Base-by-base conservation (phyloP, 2,113 vertebrate species). In the Spermophilus dauricus region DNA sequence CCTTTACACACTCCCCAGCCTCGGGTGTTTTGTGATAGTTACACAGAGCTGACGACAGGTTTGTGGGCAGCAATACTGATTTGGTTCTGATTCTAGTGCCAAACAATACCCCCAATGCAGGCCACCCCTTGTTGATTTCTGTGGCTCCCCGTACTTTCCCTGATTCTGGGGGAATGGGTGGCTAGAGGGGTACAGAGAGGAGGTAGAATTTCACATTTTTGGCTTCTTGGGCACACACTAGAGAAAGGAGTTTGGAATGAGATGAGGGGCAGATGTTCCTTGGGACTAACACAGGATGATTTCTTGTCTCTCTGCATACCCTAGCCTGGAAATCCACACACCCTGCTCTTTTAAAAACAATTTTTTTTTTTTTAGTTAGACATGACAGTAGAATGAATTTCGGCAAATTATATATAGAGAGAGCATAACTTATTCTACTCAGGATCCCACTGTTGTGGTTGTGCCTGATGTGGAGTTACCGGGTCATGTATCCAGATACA, bases 61-160 rank as follows among this genome's bases (percentile, higher is more conserved):
- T 18, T 45, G 42, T 61, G 56, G 30, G 85, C 0, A 2, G 32
- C 24, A 34, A 65, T 24, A 28, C 5, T 37, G 42, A 67, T 67
- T 32, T 34, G 30, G 34, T 63, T 26, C 45, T 22, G 30, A 78
- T 90, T 12, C 11, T 22, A 73, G 65, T 30, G 34, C 48, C 69
- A 90, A 45, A 51, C 0, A 17, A 80, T 22, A 53, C 0, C 30
- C 6, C 5, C 1, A 0, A 9, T 32, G 32, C 28, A 18, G 20
- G 42, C 56, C 90, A 34, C 73, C 17, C 42, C 4, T 42, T 51
- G 11, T 34, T 61, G 56, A 77, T 4, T 53, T 56, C 53, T 26
- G 18, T 1, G 34, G 28, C 48, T 69, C n/a, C 37, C 11, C 26
- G 24, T 6, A 1, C 17, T 81, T 18, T 53, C 42, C 75, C 28